Evolutionary conservation across 92 coral and sea anemone genomes (phyloP).

Genomic region (Epizoanthus stellaris): DNA sequence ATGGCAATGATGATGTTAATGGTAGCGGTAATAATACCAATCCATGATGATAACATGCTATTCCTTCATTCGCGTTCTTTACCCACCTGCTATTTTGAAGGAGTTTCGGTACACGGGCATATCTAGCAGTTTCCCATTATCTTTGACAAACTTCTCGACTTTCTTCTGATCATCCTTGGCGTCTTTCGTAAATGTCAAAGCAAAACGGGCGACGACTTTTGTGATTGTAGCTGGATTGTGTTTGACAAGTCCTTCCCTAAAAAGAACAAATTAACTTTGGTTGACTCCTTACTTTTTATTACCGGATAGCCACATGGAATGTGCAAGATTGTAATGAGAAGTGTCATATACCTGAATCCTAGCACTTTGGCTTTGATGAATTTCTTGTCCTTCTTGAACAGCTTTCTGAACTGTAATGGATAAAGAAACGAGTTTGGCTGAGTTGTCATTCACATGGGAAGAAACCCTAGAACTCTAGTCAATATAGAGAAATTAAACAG

Average conservation of each 20-base stretch:
- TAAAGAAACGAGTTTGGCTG: not conserved
- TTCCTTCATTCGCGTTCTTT: not conserved
- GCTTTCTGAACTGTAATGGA: conserved; percentile 65
- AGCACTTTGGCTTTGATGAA: conserved; percentile 84
- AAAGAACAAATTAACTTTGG: not conserved
- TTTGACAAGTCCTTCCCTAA: conserved; percentile 82
- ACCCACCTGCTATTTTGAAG: conserved; percentile 73
- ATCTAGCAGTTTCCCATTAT: conserved; percentile 76
- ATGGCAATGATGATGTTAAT: too few relatives aligned
- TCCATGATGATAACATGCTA: not conserved
- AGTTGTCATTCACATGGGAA: not conserved
- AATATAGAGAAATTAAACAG: not conserved
- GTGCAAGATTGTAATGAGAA: not conserved
- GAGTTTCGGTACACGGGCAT: conserved; percentile 91
- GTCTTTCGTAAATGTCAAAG: conserved; percentile 75
- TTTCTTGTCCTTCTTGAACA: conserved; percentile 74
- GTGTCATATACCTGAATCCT: conserved; percentile 72
- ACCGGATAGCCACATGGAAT: not conserved
- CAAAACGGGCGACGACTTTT: conserved; percentile 88
- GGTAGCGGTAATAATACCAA: not conserved
- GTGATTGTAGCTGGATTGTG: conserved; percentile 88
- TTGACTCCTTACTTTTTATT: not conserved
- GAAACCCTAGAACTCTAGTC: not conserved
- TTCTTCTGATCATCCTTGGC: conserved; percentile 59
- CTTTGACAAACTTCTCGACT: conserved; percentile 61